Evolutionary conservation across 2,113 vertebrate genomes (phyloP).

Genomic region (Oxygymnocypris stewartii): DNA sequence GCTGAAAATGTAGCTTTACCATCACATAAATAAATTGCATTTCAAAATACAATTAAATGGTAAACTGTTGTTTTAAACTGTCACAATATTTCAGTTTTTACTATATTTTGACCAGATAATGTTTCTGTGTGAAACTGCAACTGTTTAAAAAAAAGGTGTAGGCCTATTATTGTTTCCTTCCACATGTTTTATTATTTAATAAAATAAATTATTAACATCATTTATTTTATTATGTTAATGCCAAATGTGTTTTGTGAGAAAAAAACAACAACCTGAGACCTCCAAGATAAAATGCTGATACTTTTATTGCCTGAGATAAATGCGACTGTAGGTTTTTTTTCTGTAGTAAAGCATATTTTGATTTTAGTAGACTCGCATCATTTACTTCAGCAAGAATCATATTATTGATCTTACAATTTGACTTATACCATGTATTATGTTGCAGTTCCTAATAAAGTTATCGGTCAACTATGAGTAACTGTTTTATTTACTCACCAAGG

Average conservation of each 20-base stretch:
- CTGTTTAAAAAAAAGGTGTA: too few relatives aligned
- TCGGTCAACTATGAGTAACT: neutral
- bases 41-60: too few relatives aligned
- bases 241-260: neutral
- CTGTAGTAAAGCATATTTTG: neutral
- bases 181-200: too few relatives aligned
- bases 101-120: neutral
- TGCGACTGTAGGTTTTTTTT: neutral
- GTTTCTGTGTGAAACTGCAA: too few relatives aligned
- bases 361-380: neutral
- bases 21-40: too few relatives aligned
- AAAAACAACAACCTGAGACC: neutral
- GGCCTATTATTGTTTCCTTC: too few relatives aligned
- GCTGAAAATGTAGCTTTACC: too few relatives aligned
- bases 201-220: too few relatives aligned
- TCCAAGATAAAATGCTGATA: neutral
- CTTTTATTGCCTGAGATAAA: neutral
- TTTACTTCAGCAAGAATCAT: neutral
- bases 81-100: neutral
- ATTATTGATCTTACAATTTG: neutral
- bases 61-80: neutral
- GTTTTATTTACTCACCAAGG: constrained; percentile 11
- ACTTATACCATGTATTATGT: neutral
- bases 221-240: too few relatives aligned
- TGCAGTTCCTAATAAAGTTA: neutral